A percentile compares a stretch with the other conserved stretches of the same genome.
phyloP scores from a whole-genome alignment of 1,140 invertebrate genomes.

The Stegodyphus mimosarum region DNA sequence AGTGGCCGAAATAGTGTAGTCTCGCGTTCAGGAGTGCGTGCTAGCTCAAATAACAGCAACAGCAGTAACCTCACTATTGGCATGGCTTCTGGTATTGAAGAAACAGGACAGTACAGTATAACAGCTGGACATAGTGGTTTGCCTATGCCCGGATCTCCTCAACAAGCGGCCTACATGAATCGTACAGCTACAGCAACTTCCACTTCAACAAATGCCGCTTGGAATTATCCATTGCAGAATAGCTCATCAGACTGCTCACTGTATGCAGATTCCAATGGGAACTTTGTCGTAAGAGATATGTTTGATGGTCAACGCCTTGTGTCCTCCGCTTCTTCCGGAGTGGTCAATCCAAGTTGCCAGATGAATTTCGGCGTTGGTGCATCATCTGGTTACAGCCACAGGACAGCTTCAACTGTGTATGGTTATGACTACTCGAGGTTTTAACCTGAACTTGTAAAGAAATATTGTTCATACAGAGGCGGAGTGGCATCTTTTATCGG shows the following conservation, averaged over 20 bases:
- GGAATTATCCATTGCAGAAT: slow-evolving; percentile 51
- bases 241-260: slow-evolving; percentile 44
- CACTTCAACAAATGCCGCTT: slow-evolving; percentile 5
- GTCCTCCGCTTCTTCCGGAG: slow-evolving; percentile 9
- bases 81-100: slow-evolving; percentile 5
- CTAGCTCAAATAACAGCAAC: slow-evolving; percentile 35
- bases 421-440: slow-evolving; percentile 55
- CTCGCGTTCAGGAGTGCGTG: slow-evolving; percentile 18
- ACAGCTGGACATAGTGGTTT: not conserved
- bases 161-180: slow-evolving; percentile 39
- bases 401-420: slow-evolving; percentile 49
- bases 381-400: slow-evolving; percentile 23
- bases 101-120: slow-evolving; percentile 30
- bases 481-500: slow-evolving; percentile 32
- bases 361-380: slow-evolving; percentile 52
- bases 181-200: slow-evolving; percentile 14
- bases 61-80: slow-evolving; percentile 20
- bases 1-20: slow-evolving; percentile 46
- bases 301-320: slow-evolving; percentile 46
- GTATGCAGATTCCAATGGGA: slow-evolving; percentile 48
- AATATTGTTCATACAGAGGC: not conserved
- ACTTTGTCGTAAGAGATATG: slow-evolving; percentile 52
- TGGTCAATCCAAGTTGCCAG: slow-evolving; percentile 54
- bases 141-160: slow-evolving; percentile 39
- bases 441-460: slow-evolving; percentile 34